These are phyloP conservation scores for Alcedo atthis DNA, from an alignment of 2,797 vertebrate species.

Conservation along the genomic window DNA sequence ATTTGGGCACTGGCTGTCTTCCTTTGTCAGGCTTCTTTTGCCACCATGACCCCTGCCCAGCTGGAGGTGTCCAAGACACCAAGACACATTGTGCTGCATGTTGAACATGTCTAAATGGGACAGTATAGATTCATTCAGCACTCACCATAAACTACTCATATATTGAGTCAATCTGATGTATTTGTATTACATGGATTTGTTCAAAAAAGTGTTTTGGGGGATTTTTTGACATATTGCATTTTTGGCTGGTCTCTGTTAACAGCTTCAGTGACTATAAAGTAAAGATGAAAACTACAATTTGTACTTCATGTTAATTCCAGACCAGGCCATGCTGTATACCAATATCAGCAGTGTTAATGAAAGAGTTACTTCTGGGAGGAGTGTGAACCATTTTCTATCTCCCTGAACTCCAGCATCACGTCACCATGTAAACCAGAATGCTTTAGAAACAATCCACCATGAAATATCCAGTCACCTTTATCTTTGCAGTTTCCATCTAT, in stretches of 20 bases:
- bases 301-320: not conserved
- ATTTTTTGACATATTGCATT: not conserved
- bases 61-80: not conserved
- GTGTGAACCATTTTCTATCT: not conserved
- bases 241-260: not conserved
- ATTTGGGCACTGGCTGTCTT: not conserved
- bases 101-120: not conserved
- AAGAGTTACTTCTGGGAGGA: not conserved
- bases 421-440: not conserved
- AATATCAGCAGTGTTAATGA: not conserved
- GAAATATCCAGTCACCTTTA: not conserved
- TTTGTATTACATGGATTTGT: not conserved
- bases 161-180: not conserved
- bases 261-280: not conserved
- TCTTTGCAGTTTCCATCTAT: not conserved
- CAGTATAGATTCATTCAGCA: not conserved
- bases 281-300: not conserved
- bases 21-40: not conserved
- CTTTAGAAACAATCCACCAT: not conserved
- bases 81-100: not conserved
- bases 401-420: not conserved
- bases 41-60: not conserved
- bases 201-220: not conserved
- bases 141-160: not conserved
- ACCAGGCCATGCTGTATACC: not conserved